Base-by-base conservation (phyloP, 2,888 invertebrate species). In the Chymomyza procnemis region DNA sequence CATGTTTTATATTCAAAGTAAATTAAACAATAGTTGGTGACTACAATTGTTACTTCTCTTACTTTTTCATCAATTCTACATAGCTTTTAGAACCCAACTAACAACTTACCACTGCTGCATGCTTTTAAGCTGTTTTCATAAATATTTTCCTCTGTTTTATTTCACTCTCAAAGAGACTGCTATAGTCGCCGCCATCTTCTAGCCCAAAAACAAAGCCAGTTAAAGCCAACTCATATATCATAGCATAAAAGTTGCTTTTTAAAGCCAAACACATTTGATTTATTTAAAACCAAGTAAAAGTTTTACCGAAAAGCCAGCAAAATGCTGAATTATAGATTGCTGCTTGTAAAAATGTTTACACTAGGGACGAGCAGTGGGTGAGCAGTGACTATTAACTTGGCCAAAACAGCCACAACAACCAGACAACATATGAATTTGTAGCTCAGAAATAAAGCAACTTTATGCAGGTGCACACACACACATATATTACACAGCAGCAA, bases 231-330 rank as follows among this genome's bases (percentile, higher is more conserved):
- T n/a, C 57, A 85, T 80, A 82, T 79, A 71, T 79, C 83, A 82
- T 21, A 21, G 12, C 9, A 75, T 26, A 76, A 78, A 81, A 67
- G 62, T 66, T 78, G 22, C 66, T 66, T 66, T 64, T 66, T 64
- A 67, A 78, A 76, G 60, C 47, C 22, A 59, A 76, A 6, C 64
- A 50, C 69, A 76, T 61, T 78, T 85, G 83, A 85, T 80, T 80
- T 80, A 80, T 80, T 85, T 83, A 83, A 80, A 85, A 12, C 80
- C 80, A 75, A 80, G 85, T 79, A 69, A 78, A 85, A 80, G 85
- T 85, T 80, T 83, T 75, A 70, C 85, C 68, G 67, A 67, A 72
- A 58, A 34, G 54, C 80, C 71, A 70, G 65, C 75, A 85, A 79
- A 80, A 78, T 75, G 67, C 73, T 80, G 74, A 85, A 85, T 80